Base-by-base conservation (phyloP, 2,888 invertebrate species). In the Parelbella ahira region DNA sequence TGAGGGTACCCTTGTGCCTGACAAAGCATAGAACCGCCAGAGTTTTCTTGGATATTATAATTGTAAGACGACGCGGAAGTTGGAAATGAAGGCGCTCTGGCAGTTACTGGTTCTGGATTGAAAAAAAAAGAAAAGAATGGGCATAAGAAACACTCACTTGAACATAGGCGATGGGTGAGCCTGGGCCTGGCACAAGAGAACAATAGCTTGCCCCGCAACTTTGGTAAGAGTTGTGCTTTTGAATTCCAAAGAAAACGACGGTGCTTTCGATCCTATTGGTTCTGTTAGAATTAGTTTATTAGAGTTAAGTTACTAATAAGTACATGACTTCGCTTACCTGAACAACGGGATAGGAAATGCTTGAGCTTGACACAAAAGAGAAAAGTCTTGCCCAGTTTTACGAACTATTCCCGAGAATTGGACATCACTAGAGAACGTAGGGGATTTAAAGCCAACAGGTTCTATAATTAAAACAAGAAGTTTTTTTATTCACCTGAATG, bases 331-430 rank as follows among this genome's bases (percentile, higher is more conserved):
- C 15, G 42, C 81, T 84, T 76, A 87, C 84, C 86, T 87, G 82
- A 86, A 87, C 56, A 78, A 60, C 56, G 91, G 91, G 66, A 92
- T 90, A 57, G 94, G 94, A 76, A 90, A 93, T 58, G 92, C 94
- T 89, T 94, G 94, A 53, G 93, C 93, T 72, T 92, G 93, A 74
- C 93, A 94, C 66, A 93, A 88, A 55, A 93, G 75, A 33, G 91
- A 91, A 68, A 94, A 90, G 64, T 90, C 89, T 63, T 90, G 90
- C 53, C 88, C 89, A 49, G 83, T 86, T 61, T 78, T 84, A 71
- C 92, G 89, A 68, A 90, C 91, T 72, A 92, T 92, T 72, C 91
- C 91, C 55, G 91, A 90, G 69, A 90, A 90, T 70, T 92, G 90
- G 49, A 91, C 89, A 60, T 92, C 92, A 54, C 89, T 90, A 44